Percentiles rank a stretch among this genome's conserved stretches.
Conservation (phyloP, 2,113 vertebrate genomes). For the Zonotrichia leucophrys region DNA sequence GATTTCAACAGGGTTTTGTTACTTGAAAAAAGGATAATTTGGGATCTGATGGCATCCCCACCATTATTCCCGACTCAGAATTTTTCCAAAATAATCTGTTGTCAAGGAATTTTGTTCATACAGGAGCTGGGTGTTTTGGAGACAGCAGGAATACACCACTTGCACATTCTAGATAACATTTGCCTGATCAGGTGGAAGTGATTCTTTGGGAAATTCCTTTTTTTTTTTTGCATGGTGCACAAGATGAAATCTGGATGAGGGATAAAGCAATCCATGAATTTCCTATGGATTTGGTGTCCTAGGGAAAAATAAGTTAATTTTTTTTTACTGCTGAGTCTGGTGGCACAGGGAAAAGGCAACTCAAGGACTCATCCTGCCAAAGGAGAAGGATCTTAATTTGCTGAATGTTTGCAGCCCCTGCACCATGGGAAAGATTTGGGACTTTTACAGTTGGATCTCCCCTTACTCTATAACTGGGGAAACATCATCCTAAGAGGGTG, state of each 20-base stretch:
- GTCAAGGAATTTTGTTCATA: accelerated
- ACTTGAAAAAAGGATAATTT: background rate
- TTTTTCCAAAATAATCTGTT: background rate
- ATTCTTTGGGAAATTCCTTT: background rate
- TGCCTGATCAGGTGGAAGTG: background rate
- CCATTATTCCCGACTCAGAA: background rate
- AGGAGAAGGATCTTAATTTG: background rate
- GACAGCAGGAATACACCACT: background rate
- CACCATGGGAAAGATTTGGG: background rate
- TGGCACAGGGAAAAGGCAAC: background rate
- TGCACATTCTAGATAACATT: accelerated
- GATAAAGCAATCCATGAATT: background rate
- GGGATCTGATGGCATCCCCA: background rate
- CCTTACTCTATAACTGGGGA: background rate
- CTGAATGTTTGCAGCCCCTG: background rate
- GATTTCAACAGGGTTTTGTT: accelerated
- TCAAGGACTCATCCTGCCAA: background rate
- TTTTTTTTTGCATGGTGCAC: accelerated
- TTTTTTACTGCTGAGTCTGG: background rate
- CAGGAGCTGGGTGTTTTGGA: background rate
- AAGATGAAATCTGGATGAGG: background rate
- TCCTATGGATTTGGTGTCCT: background rate
- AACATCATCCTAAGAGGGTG: background rate
- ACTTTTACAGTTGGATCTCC: background rate
- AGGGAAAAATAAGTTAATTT: background rate